These are phyloP conservation scores for Calosoma granatense DNA, from an alignment of 1,140 invertebrate species.

Conservation along the genomic window DNA sequence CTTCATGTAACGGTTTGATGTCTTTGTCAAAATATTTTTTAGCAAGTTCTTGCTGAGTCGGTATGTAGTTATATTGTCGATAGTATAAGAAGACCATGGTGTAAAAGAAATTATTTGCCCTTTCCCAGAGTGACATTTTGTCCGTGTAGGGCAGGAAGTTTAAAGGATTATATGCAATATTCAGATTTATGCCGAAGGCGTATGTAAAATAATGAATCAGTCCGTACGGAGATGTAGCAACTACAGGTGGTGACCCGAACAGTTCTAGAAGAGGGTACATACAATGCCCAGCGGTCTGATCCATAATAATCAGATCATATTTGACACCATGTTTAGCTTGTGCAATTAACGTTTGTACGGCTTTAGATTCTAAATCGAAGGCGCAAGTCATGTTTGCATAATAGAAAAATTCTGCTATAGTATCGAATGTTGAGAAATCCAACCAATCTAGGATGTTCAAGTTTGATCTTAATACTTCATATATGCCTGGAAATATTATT, in stretches of 20 bases:
- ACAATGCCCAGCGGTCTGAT: constrained; percentile 18
- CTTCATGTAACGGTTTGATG: constrained; percentile 14
- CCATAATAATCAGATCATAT: constrained; percentile 22
- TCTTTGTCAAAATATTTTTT: constrained; percentile 16
- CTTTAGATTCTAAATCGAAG: neutral
- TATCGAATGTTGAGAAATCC: too few species aligned
- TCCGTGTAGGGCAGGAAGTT: constrained; percentile 10
- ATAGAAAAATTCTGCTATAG: neutral
- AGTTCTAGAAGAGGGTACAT: constrained; percentile 19
- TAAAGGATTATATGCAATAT: constrained; percentile 13
- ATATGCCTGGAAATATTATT: neutral
- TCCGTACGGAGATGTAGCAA: constrained; percentile 19
- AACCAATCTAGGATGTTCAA: neutral
- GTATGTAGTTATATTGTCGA: neutral
- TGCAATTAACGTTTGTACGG: neutral
- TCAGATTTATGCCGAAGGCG: constrained; percentile 18
- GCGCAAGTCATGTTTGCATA: neutral
- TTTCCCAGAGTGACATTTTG: constrained; percentile 16
- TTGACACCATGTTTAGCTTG: neutral
- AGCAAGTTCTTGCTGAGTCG: constrained; percentile 11
- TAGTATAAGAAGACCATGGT: neutral
- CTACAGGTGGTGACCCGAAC: constrained; percentile 15
- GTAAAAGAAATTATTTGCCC: constrained; percentile 14
- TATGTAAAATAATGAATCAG: constrained; percentile 18
- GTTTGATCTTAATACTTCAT: neutral